These are phyloP conservation scores for Cichladusa arquata DNA, from an alignment of 2,113 vertebrate species.

Conservation along the genomic window DNA sequence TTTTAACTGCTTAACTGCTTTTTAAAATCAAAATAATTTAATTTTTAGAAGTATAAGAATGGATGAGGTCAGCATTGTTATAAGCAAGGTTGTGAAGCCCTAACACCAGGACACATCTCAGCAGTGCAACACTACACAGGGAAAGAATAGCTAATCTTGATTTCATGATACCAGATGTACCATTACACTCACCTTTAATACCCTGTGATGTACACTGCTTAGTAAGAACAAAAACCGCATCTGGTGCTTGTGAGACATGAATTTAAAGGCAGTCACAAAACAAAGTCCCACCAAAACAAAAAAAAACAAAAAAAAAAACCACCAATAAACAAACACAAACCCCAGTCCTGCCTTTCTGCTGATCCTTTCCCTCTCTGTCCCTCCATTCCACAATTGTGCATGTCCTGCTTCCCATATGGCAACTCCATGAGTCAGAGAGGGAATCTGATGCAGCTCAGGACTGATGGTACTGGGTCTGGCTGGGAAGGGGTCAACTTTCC, in stretches of 20 bases:
- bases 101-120: background rate
- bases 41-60: background rate
- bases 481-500: background rate
- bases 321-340: background rate
- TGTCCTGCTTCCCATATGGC: background rate
- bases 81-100: background rate
- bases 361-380: background rate
- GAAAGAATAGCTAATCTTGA: background rate
- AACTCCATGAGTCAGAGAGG: background rate
- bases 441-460: background rate
- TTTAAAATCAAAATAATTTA: background rate
- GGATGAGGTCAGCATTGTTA: background rate
- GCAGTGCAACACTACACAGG: background rate
- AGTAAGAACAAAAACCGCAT: fast-evolving
- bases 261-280: background rate
- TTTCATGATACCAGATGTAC: background rate
- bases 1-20: background rate
- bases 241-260: background rate
- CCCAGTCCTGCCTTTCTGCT: background rate
- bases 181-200: background rate
- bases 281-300: background rate
- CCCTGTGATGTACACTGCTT: background rate
- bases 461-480: too few relatives aligned
- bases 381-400: too few relatives aligned
- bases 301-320: too few relatives aligned